Evolutionary conservation across 2,797 vertebrate species (phyloP), one percentile per base, ranked within the genome.

Genomic region (Pampus argenteus): DNA sequence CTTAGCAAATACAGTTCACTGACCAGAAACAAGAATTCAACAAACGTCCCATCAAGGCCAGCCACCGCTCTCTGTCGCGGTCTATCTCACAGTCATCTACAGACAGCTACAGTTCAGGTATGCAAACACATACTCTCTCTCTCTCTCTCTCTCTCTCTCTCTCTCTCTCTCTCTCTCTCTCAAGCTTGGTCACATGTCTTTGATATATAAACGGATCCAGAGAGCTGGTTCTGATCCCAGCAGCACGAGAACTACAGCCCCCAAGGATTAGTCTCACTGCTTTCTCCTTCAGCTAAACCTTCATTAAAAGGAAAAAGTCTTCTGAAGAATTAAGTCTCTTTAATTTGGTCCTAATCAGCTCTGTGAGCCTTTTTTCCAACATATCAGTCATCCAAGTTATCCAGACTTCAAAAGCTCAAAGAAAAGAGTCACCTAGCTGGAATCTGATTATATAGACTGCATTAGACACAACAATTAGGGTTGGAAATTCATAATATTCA

Each of bases 11-110:
- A 86, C 96, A 97, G 65, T 91, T 97, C 79, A 94, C 92, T 26
- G 95, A 97, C 79, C 95, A 96, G 68, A 96, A 96, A 81, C 94
- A 96, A 66, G 97, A 98, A 69, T 98, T 97, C 92, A 97, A 96
- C 92, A 96, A 96, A 76, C 95, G 93, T 55, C 94, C 95, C 0
- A 93, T 90, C 6, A 97, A 96, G 92, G 94, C 95, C 0, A 94
- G 92, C 6, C 95, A 92, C 23, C 95, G 94, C 20, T 95, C 96
- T 0, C 87, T 96, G 34, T 96, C 97, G 18, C 95, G 90, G 18
- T 97, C 97, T 74, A 95, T 96, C 90, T 97, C 97, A 0, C 97
- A 96, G 86, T 96, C 95, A 0, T 97, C 96, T 0, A 95, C 95
- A 4, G 97, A 97, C 42, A 97, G 96, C 90, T 94, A 94, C 85